These are phyloP conservation scores for Phocoena phocoena DNA, from an alignment of 2,113 vertebrate genomes.

Conservation along the genomic window DNA sequence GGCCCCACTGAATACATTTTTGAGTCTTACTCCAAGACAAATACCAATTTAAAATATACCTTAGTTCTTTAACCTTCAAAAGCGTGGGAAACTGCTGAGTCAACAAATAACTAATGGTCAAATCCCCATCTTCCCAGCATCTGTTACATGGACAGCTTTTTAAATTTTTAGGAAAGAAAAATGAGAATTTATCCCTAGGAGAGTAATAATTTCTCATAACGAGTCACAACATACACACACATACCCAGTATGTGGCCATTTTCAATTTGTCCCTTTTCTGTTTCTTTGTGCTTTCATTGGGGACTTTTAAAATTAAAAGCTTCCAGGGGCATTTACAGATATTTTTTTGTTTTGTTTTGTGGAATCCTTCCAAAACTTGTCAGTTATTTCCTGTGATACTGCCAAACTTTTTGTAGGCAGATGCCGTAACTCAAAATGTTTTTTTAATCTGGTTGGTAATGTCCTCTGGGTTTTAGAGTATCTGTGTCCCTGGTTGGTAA, in stretches of 20 bases:
- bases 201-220: slow-evolving; percentile 28
- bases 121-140: background rate
- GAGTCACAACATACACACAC: background rate
- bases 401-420: slow-evolving; percentile 63
- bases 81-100: background rate
- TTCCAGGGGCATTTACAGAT: slow-evolving; percentile 48
- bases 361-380: slow-evolving; percentile 51
- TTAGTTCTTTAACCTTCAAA: slow-evolving; percentile 40
- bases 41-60: background rate
- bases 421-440: slow-evolving; percentile 47
- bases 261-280: slow-evolving; percentile 30
- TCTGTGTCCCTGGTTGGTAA: slow-evolving; percentile 48
- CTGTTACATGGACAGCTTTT: slow-evolving; percentile 13
- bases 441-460: slow-evolving; percentile 59
- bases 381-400: slow-evolving; percentile 47
- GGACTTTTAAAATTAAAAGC: slow-evolving; percentile 62
- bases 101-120: slow-evolving; percentile 2
- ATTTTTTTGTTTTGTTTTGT: background rate
- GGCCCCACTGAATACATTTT: background rate
- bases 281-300: slow-evolving; percentile 26
- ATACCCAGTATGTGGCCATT: slow-evolving; percentile 23
- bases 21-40: background rate
- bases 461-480: slow-evolving; percentile 26
- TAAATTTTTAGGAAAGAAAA: slow-evolving; percentile 51
- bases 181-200: slow-evolving; percentile 17